phyloP scores from a whole-genome alignment of 2,888 invertebrate species.

The Ectropis crepuscularia region DNA sequence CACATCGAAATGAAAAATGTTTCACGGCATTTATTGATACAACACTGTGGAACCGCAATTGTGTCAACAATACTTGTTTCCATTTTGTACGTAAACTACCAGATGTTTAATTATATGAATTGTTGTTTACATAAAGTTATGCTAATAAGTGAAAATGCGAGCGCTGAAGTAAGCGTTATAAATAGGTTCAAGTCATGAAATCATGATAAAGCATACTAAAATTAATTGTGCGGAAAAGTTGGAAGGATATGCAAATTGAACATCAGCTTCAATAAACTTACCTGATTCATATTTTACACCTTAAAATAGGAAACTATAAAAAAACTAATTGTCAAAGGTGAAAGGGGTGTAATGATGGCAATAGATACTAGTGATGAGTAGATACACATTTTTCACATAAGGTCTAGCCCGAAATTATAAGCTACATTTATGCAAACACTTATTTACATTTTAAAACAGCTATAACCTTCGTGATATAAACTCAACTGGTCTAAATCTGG shows the following conservation, averaged over 20 bases:
- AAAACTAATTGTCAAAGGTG: no score
- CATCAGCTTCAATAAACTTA: slow-evolving; percentile 1
- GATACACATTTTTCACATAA: no score
- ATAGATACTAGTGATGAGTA: no score
- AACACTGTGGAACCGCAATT: neutral
- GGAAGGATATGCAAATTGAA: slow-evolving; percentile 7
- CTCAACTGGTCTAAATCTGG: no score
- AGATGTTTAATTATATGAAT: slow-evolving; percentile 65
- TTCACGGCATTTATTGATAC: neutral
- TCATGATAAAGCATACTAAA: neutral
- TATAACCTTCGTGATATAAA: no score
- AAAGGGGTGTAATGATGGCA: no score
- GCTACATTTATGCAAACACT: no score
- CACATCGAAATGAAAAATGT: neutral
- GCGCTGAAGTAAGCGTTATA: slow-evolving; percentile 13
- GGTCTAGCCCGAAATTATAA: no score
- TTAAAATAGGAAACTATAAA: no score
- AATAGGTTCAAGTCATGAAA: slow-evolving; percentile 31
- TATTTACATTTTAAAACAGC: no score
- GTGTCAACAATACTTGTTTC: slow-evolving; percentile 8
- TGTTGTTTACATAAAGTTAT: slow-evolving; percentile 45
- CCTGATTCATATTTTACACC: neutral
- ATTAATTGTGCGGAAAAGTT: neutral
- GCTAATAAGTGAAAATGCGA: slow-evolving; percentile 32
- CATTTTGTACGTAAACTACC: slow-evolving; percentile 6